phyloP scores from a whole-genome alignment of 2,113 vertebrate genomes.

The Varanus komodoensis region DNA sequence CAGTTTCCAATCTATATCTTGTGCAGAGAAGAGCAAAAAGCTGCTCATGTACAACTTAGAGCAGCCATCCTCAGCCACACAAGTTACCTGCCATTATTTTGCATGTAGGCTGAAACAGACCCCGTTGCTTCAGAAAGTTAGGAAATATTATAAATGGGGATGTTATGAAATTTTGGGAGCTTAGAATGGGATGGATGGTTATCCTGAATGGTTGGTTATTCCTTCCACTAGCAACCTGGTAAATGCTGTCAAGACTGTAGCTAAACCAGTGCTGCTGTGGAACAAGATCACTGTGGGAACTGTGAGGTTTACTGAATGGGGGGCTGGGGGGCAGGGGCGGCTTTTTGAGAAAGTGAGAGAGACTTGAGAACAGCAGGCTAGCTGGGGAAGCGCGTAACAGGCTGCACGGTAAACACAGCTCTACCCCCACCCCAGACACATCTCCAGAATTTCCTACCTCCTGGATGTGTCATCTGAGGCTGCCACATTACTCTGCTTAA shows the following conservation, averaged over 20 bases:
- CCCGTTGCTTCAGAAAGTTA: not conserved
- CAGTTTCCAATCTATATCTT: not conserved
- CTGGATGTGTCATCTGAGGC: not conserved
- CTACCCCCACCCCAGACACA: not conserved
- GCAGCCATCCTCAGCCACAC: too few species aligned
- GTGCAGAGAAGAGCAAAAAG: not conserved
- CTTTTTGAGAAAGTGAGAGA: not conserved
- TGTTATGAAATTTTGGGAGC: not conserved
- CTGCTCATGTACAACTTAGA: not conserved
- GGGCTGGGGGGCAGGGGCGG: not conserved
- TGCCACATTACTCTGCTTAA: not conserved
- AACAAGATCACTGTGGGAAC: not conserved
- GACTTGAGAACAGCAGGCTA: too few species aligned
- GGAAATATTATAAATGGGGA: not conserved
- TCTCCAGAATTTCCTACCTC: not conserved
- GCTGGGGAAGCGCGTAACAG: too few species aligned
- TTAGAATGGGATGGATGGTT: not conserved
- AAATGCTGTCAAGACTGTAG: not conserved
- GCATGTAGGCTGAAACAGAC: not conserved
- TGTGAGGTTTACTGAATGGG: not conserved
- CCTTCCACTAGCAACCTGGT: not conserved
- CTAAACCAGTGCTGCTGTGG: not conserved
- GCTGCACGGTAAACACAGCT: too few species aligned
- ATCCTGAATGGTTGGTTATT: not conserved
- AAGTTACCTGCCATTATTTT: not conserved